Percentiles rank a stretch among this genome's conserved stretches.
Evolutionary conservation across 2,797 vertebrate genomes (phyloP).

Genomic region (Phalloptychus januarius): DNA sequence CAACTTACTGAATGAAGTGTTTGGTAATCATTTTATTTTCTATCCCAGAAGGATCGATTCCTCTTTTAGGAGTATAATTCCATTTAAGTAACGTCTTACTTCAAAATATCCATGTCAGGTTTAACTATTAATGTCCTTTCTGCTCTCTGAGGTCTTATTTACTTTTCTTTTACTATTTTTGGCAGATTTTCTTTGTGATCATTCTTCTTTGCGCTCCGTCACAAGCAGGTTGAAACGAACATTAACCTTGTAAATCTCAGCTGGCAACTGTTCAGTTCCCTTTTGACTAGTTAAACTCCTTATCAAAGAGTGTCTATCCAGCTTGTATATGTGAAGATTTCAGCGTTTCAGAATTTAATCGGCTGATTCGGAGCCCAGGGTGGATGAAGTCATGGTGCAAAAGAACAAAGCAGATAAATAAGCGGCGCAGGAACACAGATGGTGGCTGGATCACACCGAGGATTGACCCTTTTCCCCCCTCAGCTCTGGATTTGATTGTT

Average conservation of each 20-base stretch:
- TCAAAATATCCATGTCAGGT: not conserved
- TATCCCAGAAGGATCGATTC: not conserved
- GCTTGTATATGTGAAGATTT: not conserved
- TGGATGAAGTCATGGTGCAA: constrained; percentile 55
- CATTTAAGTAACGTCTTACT: not conserved
- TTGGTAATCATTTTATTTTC: not conserved
- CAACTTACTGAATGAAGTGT: not conserved
- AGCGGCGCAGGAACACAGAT: constrained; percentile 65
- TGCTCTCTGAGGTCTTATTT: not conserved
- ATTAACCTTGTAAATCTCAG: not conserved
- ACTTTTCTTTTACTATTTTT: not conserved
- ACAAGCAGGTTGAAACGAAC: not conserved
- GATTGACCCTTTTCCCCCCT: constrained; percentile 74
- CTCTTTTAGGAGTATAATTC: not conserved
- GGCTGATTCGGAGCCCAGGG: constrained; percentile 19
- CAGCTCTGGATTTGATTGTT: constrained; percentile 69
- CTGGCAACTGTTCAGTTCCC: not conserved
- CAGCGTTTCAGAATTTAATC: constrained; percentile 20
- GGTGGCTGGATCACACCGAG: constrained; percentile 64
- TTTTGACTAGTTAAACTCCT: constrained; percentile 8
- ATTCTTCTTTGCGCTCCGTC: not conserved
- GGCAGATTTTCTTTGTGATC: not conserved
- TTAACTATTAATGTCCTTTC: not conserved
- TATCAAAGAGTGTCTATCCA: not conserved
- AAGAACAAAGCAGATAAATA: constrained; percentile 56